A percentile compares a stretch with the other conserved stretches of the same genome.
phyloP scores from a whole-genome alignment of 2,888 invertebrate species.

The Melieria crassipennis region DNA sequence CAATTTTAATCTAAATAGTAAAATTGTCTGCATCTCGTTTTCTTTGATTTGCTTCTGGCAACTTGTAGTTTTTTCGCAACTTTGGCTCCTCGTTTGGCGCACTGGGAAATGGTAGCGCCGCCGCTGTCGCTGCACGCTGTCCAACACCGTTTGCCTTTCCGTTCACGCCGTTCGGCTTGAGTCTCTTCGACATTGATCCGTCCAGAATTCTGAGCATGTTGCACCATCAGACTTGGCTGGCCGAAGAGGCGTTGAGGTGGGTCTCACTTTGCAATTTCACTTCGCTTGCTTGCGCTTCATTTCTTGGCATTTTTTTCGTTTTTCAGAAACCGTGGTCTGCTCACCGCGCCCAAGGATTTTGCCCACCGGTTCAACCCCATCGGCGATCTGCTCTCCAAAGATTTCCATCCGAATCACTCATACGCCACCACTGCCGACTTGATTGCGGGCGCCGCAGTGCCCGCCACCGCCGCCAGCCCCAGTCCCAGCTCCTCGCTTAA shows the following conservation, averaged over 20 bases:
- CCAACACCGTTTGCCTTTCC: conserved; percentile 71
- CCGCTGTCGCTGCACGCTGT: conserved; percentile 48
- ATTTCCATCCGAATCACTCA: conserved; percentile 54
- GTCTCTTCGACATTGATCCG: conserved; percentile 67
- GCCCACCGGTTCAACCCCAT: conserved; percentile 62
- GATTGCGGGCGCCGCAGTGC: conserved; percentile 48
- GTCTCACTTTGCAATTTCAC: conserved; percentile 13
- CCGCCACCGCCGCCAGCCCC: conserved; percentile 22
- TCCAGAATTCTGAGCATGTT: conserved; percentile 69
- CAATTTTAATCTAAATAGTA: too few relatives aligned
- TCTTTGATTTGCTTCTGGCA: neutral
- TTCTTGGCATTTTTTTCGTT: neutral
- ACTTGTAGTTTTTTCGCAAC: conserved; percentile 30
- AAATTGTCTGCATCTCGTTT: too few relatives aligned
- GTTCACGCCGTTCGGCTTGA: conserved; percentile 67
- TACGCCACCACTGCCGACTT: conserved; percentile 45
- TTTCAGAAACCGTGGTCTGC: conserved; percentile 61
- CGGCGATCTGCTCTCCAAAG: conserved; percentile 64
- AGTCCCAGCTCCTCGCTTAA: conserved; percentile 3
- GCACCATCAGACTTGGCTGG: conserved; percentile 67
- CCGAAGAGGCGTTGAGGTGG: conserved; percentile 66
- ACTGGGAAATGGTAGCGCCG: conserved; percentile 15
- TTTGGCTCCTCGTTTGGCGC: conserved; percentile 30
- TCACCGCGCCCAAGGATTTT: conserved; percentile 62
- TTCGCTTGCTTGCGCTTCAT: neutral